Base-by-base conservation (phyloP, 1,140 invertebrate species). In the Adoxophyes honmai region DNA sequence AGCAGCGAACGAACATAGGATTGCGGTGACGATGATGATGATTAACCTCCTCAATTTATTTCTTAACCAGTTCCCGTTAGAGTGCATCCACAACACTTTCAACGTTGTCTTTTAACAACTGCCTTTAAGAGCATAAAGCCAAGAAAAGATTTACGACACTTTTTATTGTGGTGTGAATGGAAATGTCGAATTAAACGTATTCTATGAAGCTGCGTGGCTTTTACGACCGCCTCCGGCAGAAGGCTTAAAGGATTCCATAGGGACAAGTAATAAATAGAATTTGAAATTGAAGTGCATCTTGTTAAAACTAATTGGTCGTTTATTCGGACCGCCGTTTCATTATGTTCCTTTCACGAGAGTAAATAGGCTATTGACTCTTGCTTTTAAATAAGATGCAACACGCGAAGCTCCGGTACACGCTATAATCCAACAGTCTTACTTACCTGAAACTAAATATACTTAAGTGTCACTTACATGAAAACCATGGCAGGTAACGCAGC, bases 91-190 rank as follows among this genome's bases (percentile, higher is more conserved):
- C 14, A 42, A 34, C 53, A 52, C 34, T 42, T 68, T 75, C 64
- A 66, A 66, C 60, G 67, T 38, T 61, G 63, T 66, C 66, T 63
- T 68, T n/a, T 72, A 69, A 74, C 64, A 70, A 64, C 67, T 55
- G 16, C 35, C 59, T 44, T 38, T 60, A 59, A 65, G 59, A 44
- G 60, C 55, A 64, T 73, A 66, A 58, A 69, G 56, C 51, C 42
- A 11, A 52, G 52, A 21, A 59, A 60, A 60, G 62, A 70, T 77
- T 77, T 74, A 77, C 64, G 66, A 67, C 57, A 51, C 36, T 51
- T 72, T 78, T 82, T 77, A 80, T 69, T 64, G 61, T 66, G 38
- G 75, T 73, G 73, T 70, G 69, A 82, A 77, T 73, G 70, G 70
- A 78, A 59, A 71, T 67, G 73, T 74, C 73, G 75, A 70, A 73